Base-by-base conservation (phyloP, 2,888 invertebrate genomes). In the Dioctria rufipes region DNA sequence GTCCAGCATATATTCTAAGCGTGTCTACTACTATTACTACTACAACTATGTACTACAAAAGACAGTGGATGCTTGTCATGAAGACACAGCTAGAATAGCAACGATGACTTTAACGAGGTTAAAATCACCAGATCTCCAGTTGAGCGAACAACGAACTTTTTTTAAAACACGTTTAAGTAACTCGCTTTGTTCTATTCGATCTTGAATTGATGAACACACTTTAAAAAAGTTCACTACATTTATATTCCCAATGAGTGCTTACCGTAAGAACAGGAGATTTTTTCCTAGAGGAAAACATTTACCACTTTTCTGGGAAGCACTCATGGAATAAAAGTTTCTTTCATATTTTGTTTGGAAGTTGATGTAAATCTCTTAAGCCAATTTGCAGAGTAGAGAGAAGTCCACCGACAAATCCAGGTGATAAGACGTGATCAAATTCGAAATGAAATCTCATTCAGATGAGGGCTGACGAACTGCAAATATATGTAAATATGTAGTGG, bases 281-380 rank as follows among this genome's bases (percentile, higher is more conserved):
- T 73, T 54, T 37, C 43, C 73, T 73, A 54, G 40, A 73, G 58
- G 58, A 58, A 54, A 73, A 73, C 73, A 73, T 73, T 73, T 58
- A 73, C 73, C 73, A 73, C 58, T 73, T 67, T 2, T 67, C 58
- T 51, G 73, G 58, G 54, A 51, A 39, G 39, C 73, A 73, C 73
- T 73, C 73, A 39, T 51, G 73, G 73, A 54, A 73, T 73, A 58
- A 58, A 73, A 73, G 40, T 58, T 73, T 73, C 73, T 73, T 67
- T 73, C 73, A 2, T 2, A 73, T 54, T 73, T 54, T 73, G 73
- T 73, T 73, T 73, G 73, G 54, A 73, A 73, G 54, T 73, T 73
- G 73, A 73, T 73, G 73, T 73, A 73, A 73, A 73, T 73, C 73
- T 73, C 73, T 73, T 73, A 73, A 73, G 73, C 73, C 73, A 73